These are phyloP conservation scores for Biston stratarius DNA, from an alignment of 2,888 invertebrate genomes.

Conservation along the genomic window DNA sequence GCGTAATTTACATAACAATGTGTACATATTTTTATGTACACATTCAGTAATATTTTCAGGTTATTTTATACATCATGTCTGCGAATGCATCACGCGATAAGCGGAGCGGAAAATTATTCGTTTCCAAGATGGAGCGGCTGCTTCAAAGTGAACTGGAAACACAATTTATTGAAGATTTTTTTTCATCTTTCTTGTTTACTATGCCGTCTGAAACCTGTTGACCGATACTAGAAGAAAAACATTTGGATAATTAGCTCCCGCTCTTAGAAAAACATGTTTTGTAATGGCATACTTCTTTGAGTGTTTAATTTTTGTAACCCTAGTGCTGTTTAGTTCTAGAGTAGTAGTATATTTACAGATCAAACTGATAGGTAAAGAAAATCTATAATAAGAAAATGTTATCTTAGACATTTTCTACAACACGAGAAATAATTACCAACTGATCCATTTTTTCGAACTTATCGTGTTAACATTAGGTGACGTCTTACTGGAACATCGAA, in stretches of 20 bases:
- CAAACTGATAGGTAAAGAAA: no score
- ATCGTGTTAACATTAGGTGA: no score
- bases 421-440: no score
- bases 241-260: no score
- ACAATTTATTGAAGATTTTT: neutral
- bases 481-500: no score
- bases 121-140: neutral
- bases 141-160: neutral
- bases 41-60: conserved; percentile 38
- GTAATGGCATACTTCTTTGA: neutral
- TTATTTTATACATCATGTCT: conserved; percentile 28
- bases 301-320: no score
- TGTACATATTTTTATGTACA: conserved; percentile 30
- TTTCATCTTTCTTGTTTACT: neutral
- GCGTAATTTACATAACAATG: conserved; percentile 27
- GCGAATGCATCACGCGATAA: conserved; percentile 38
- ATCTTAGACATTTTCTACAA: no score
- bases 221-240: neutral
- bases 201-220: neutral
- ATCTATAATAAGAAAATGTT: no score
- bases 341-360: no score
- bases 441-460: no score
- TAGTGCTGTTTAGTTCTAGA: no score
- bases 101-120: conserved; percentile 41
- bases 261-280: neutral